phyloP scores from a whole-genome alignment of 2,888 invertebrate species.

The Synanthedon vespiformis region DNA sequence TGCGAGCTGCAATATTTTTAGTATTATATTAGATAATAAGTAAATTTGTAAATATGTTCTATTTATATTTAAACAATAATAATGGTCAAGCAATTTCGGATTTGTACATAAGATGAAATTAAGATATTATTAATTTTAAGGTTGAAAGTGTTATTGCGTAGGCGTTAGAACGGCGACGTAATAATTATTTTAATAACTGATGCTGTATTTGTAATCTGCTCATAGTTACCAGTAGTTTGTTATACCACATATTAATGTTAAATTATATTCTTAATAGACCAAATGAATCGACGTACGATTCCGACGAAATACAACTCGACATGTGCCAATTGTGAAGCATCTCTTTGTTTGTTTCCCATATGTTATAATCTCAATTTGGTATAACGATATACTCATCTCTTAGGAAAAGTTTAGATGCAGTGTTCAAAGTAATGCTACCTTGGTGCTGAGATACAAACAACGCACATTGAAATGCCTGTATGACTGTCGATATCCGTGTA shows the following conservation, averaged over 20 bases:
- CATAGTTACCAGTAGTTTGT: neutral
- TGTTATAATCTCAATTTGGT: neutral
- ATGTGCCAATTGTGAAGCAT: conserved; percentile 24
- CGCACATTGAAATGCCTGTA: conserved; percentile 15
- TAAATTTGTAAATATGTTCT: conserved; percentile 44
- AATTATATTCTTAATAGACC: no score
- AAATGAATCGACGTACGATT: no score
- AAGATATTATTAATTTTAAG: neutral
- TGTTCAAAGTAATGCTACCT: conserved; percentile 10
- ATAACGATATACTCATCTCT: neutral
- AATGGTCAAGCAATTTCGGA: conserved; percentile 48
- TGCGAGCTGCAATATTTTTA: conserved; percentile 61
- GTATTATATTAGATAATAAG: conserved; percentile 34
- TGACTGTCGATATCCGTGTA: neutral
- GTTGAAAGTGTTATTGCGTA: conserved; percentile 9
- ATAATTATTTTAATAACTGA: conserved; percentile 9
- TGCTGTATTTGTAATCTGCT: neutral
- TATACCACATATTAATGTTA: neutral
- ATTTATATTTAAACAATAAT: conserved; percentile 31
- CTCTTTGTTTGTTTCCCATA: neutral
- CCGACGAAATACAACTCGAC: conserved; percentile 1
- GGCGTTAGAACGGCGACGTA: conserved; percentile 38
- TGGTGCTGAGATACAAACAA: conserved; percentile 13
- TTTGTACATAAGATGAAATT: neutral
- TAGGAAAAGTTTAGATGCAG: conserved; percentile 3